Evolutionary conservation across 2,888 invertebrate species (phyloP).

Genomic region (Pediacus dermestoides): DNA sequence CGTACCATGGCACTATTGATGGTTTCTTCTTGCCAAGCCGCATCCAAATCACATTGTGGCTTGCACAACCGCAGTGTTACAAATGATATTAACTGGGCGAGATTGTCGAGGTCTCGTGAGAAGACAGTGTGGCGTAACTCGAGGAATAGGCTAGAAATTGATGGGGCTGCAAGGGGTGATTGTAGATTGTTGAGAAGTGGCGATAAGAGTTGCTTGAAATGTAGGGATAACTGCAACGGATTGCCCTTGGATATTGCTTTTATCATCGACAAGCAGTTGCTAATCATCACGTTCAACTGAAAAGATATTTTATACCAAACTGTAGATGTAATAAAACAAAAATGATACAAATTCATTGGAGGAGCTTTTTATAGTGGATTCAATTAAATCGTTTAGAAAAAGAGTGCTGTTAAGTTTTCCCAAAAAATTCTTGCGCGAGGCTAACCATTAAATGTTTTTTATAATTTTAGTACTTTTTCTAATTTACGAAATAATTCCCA

Average conservation of each 20-base stretch:
- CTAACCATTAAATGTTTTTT: too few species aligned
- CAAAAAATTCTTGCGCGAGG: too few species aligned
- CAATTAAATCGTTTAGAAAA: too few species aligned
- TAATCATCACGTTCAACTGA: slow-evolving; percentile 46
- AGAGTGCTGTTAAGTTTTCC: too few species aligned
- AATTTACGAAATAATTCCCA: too few species aligned
- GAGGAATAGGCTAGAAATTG: slow-evolving; percentile 59
- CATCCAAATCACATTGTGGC: slow-evolving; percentile 76
- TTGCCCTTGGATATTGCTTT: slow-evolving; percentile 55
- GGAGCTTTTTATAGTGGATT: too few species aligned
- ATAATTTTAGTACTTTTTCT: too few species aligned
- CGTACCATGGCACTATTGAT: slow-evolving; percentile 60
- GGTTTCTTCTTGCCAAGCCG: slow-evolving; percentile 72
- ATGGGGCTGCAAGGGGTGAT: slow-evolving; percentile 75
- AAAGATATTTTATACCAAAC: too few species aligned
- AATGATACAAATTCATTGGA: too few species aligned
- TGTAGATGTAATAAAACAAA: too few species aligned
- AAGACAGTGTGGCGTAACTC: slow-evolving; percentile 60
- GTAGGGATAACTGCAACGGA: slow-evolving; percentile 51
- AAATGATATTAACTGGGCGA: slow-evolving; percentile 64
- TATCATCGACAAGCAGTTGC: slow-evolving; percentile 53
- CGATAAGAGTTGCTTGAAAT: slow-evolving; percentile 58
- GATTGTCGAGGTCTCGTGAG: slow-evolving; percentile 44
- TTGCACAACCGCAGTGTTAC: slow-evolving; percentile 70
- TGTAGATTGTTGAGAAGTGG: slow-evolving; percentile 61